These are phyloP conservation scores for Dorcus hopei DNA, from an alignment of 2,888 invertebrate species.

Conservation along the genomic window DNA sequence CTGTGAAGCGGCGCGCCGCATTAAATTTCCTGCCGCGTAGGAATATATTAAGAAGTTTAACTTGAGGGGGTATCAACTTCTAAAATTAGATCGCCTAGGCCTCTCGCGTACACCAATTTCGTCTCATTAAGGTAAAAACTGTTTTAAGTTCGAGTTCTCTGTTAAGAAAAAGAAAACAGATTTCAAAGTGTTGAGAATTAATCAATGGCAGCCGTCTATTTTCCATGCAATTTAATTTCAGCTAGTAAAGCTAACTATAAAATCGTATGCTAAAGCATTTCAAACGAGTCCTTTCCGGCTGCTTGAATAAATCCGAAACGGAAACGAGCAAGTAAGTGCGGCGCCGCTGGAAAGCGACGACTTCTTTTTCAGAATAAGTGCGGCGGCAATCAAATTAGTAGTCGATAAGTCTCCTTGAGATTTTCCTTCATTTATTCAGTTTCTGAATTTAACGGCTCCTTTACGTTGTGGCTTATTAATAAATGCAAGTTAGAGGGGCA, in stretches of 20 bases:
- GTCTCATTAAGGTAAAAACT: too few species aligned
- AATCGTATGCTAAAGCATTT: too few species aligned
- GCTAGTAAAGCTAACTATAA: too few species aligned
- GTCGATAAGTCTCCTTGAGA: constrained; percentile 33
- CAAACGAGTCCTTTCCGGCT: background rate
- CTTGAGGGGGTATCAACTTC: too few species aligned
- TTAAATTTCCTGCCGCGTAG: too few species aligned
- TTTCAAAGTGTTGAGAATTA: background rate
- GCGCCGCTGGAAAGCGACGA: too few species aligned
- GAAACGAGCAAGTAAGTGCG: constrained; percentile 6
- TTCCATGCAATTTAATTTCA: too few species aligned
- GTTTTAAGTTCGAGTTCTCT: too few species aligned
- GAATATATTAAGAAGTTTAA: too few species aligned
- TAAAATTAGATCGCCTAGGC: too few species aligned
- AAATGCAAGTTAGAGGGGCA: constrained; percentile 10
- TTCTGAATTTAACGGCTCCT: constrained; percentile 21
- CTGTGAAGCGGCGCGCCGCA: too few species aligned
- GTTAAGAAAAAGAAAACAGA: background rate
- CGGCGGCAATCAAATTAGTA: constrained; percentile 39
- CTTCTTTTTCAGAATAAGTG: constrained; percentile 28
- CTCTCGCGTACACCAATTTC: too few species aligned
- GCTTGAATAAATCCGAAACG: constrained; percentile 27
- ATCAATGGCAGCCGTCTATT: background rate
- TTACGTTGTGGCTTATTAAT: constrained; percentile 19
- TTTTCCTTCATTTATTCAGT: constrained; percentile 4